Base-by-base conservation (phyloP, 2,797 vertebrate species). In the Sebastes reedi region DNA sequence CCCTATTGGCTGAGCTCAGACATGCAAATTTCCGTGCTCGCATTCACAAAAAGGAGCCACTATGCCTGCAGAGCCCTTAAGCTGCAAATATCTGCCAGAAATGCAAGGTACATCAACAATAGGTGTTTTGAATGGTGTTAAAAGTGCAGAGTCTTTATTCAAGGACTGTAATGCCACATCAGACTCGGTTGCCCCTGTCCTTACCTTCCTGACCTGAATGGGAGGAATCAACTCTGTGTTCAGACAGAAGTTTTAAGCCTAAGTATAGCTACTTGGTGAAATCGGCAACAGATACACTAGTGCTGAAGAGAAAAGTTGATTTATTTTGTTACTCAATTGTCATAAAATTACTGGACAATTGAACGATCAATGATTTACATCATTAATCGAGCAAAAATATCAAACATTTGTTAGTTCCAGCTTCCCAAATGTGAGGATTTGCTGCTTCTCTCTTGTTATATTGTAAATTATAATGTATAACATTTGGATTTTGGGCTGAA, bases 21-120 rank as follows among this genome's bases (percentile, higher is more conserved):
- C 60, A 75, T 87, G 64, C 72, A 83, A 69, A 87, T 88, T 79
- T 75, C 60, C 14, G 4, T 22, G 55, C 56, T 50, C 30, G 34
- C 67, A 69, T 86, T 84, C 72, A 56, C 54, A 69, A 69, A 79
- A 54, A 72, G 25, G 52, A 80, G 72, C 4, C 20, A 70, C 65
- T 71, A 34, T 32, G 70, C 46, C 77, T 68, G 56, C 42, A 75
- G 65, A 86, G 59, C 67, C 52, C 25, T 83, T 79, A 89, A 89
- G 80, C 88, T 0, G 81, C 52, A 75, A 69, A 81, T 69, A 62
- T 82, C 73, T 78, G 55, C 52, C 66, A 77, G 62, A 87, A 86
- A 83, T 34, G 36, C 25, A 65, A 76, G 66, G 59, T 67, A 29
- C 25, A 75, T 74, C 29, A 71, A 86, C 75, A 89, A 86, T 75